phyloP scores from a whole-genome alignment of 2,113 vertebrate genomes.

The Chaetodon auriga region DNA sequence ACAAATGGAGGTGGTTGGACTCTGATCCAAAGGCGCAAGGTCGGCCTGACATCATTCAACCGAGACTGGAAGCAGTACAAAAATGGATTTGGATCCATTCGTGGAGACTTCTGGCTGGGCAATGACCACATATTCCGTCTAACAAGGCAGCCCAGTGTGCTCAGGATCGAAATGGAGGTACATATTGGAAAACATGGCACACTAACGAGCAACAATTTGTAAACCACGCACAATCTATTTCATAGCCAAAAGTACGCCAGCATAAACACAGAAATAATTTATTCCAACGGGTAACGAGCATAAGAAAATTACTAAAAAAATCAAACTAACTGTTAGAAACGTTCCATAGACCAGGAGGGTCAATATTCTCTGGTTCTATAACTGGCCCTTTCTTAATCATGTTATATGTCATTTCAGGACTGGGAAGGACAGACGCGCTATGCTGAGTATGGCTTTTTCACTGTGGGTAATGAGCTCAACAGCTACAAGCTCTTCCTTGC shows the following conservation, averaged over 20 bases:
- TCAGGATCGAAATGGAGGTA: slow-evolving; percentile 95
- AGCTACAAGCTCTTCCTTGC: slow-evolving; percentile 93
- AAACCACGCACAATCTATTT: slow-evolving; percentile 31
- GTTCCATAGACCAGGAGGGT: background rate
- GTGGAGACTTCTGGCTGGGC: slow-evolving; percentile 98
- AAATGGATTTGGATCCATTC: slow-evolving; percentile 92
- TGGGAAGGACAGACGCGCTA: slow-evolving; percentile 91
- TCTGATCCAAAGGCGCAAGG: slow-evolving; percentile 93
- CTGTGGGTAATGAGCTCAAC: slow-evolving; percentile 90
- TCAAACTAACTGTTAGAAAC: slow-evolving; percentile 16
- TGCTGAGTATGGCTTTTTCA: slow-evolving; percentile 91
- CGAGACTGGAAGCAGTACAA: slow-evolving; percentile 96
- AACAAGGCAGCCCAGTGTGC: slow-evolving; percentile 90
- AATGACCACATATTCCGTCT: slow-evolving; percentile 95
- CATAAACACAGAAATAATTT: slow-evolving; percentile 13
- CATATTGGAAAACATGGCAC: slow-evolving; percentile 35
- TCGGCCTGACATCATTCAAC: slow-evolving; percentile 92
- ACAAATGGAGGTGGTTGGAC: slow-evolving; percentile 96
- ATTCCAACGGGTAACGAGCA: background rate
- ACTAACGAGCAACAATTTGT: background rate
- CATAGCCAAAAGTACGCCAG: slow-evolving; percentile 15
- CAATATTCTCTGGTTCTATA: slow-evolving; percentile 15
- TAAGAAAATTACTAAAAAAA: slow-evolving; percentile 37
- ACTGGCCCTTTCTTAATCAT: slow-evolving; percentile 19
- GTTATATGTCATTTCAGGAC: slow-evolving; percentile 85